Conservation (phyloP, 2,113 vertebrate genomes). For the Cebus imitator region DNA sequence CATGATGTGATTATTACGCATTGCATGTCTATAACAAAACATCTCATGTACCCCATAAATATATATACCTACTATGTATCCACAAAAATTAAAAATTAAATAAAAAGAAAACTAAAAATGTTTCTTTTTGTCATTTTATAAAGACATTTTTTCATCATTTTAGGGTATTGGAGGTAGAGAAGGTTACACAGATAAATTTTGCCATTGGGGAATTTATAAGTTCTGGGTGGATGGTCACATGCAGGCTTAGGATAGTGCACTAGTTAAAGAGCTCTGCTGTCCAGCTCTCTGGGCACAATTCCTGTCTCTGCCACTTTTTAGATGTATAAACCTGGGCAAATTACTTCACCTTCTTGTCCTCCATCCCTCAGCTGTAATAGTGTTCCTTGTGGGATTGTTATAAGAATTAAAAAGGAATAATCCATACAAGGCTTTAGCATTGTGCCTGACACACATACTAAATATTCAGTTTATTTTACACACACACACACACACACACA, state of each 20-base stretch:
- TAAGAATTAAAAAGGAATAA: background rate
- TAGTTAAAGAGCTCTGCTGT: background rate
- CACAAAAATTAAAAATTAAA: too few relatives aligned
- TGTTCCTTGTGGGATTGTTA: background rate
- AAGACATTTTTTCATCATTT: background rate
- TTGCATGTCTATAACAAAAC: too few relatives aligned
- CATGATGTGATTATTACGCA: too few relatives aligned
- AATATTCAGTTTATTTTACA: background rate
- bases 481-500: background rate
- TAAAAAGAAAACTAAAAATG: too few relatives aligned
- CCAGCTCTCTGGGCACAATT: background rate
- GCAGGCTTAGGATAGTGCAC: background rate
- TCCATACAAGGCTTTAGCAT: background rate
- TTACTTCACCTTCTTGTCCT: background rate
- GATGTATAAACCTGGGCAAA: background rate
- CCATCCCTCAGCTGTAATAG: background rate
- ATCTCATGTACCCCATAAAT: too few relatives aligned
- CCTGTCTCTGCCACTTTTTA: background rate
- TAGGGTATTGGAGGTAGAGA: background rate
- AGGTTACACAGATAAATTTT: background rate
- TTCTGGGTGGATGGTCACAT: background rate
- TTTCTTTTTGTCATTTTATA: background rate
- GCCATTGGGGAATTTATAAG: background rate
- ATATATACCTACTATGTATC: too few relatives aligned
- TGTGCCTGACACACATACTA: background rate